Base-by-base conservation (phyloP, 2,113 vertebrate species). In the Symphodus melops region DNA sequence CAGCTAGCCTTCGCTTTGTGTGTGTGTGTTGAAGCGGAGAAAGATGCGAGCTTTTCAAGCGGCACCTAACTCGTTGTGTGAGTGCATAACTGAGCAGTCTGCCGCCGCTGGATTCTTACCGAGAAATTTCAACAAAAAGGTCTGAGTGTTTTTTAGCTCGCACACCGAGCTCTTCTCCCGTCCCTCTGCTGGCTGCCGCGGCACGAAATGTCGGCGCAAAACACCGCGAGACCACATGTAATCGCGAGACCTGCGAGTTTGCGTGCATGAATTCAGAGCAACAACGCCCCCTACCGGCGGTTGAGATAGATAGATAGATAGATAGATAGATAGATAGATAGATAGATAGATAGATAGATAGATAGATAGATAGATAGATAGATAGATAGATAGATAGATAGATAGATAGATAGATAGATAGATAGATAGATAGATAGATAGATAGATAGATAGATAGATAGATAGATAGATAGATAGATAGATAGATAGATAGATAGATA, bases 181-280 rank as follows among this genome's bases (percentile, higher is more conserved):
- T 65, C 66, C 60, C 23, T 66, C 58, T 48, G 75, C 82, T 33
- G 58, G 39, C 5, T 46, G 44, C 41, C 2, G 9, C 52, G 19
- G 72, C 79, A 72, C 67, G 75, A 90, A 91, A 91, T 91, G 90
- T 89, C 88, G 88, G 86, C 37, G 8, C 48, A 80, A 80, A 72
- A 61, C 21, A 62, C 4, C 86, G 89, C 88, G 89, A 87, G 20
- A 72, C 8, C 21, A 6, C 1, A n/a, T 12, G 36, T 5, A 62
- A 51, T 28, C 63, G 72, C 77, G 75, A 85, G 77, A 80, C 5
- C 5, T 19, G 1, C 8, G n/a, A 46, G 9, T 36, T 17, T 36
- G 9, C 0, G 12, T 36, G 9, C 0, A 14, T 33, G 19, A 62
- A 42, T 14, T 44, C 14, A 17, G 36, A n/a, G 21, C 42, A 13